Conservation (phyloP, 2,797 vertebrate genomes). For the Taenioides sp. region DNA sequence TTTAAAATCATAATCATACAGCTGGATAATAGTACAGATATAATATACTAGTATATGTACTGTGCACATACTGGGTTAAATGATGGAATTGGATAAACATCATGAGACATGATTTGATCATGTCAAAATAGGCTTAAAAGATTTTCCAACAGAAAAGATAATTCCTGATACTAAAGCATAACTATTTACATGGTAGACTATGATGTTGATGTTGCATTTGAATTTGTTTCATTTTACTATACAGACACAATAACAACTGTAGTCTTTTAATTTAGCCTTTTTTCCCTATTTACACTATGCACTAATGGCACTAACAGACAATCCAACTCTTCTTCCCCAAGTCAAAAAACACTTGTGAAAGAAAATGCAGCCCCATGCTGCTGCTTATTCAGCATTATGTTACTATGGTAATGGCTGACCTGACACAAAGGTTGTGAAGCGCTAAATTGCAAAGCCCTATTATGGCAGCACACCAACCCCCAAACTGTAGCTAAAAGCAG, state of each 20-base stretch:
- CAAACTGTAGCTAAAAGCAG: conserved; percentile 40
- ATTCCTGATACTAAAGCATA: no score
- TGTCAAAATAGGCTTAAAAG: no score
- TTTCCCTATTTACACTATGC: no score
- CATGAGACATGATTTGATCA: background rate
- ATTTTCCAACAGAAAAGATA: no score
- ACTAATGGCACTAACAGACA: background rate
- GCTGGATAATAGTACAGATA: background rate
- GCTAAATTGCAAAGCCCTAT: conserved; percentile 50
- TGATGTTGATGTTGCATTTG: no score
- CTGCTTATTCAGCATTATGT: conserved; percentile 72
- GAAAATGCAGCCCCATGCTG: conserved; percentile 37
- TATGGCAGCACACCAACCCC: conserved; percentile 44
- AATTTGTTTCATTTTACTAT: no score
- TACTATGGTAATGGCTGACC: conserved; percentile 70
- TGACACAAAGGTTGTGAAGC: conserved; percentile 51
- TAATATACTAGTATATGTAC: background rate
- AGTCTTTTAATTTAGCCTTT: no score
- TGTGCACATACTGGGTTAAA: background rate
- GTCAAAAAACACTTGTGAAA: conserved; percentile 16
- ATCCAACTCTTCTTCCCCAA: background rate
- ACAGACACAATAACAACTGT: no score
- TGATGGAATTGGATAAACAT: no score
- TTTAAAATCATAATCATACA: background rate
- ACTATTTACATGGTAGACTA: no score